phyloP scores from a whole-genome alignment of 2,797 vertebrate species.

The Ctenopoma multispine region DNA sequence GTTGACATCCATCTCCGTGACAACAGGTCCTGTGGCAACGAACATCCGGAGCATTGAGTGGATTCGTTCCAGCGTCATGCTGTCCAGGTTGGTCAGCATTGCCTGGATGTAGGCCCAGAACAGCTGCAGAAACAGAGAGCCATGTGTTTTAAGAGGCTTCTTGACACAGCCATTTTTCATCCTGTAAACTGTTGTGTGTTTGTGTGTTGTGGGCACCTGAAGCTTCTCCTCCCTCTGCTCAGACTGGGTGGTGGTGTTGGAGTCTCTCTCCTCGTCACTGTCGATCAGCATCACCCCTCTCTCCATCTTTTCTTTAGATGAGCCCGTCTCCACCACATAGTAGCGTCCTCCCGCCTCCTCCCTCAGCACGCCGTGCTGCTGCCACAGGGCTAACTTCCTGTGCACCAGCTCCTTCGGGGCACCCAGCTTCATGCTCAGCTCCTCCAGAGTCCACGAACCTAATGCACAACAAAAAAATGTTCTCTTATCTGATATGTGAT shows the following conservation, averaged over 20 bases:
- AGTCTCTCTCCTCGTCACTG: constrained; percentile 96
- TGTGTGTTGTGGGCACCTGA: constrained; percentile 69
- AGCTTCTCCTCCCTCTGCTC: constrained; percentile 97
- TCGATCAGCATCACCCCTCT: constrained; percentile 91
- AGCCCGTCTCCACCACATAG: constrained; percentile 91
- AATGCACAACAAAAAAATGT: not conserved
- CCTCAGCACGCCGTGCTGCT: constrained; percentile 93
- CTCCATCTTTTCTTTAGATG: constrained; percentile 89
- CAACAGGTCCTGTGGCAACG: constrained; percentile 92
- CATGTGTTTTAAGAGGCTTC: not conserved
- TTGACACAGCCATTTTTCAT: no score
- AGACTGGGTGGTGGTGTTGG: constrained; percentile 95
- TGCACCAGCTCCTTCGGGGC: constrained; percentile 90
- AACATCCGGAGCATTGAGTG: constrained; percentile 99
- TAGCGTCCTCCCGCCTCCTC: constrained; percentile 91
- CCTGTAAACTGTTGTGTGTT: no score
- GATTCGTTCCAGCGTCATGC: constrained; percentile 95
- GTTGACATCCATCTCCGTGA: constrained; percentile 94
- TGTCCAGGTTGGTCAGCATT: constrained; percentile 99
- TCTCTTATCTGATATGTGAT: not conserved
- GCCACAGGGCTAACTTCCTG: constrained; percentile 94
- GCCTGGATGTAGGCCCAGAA: constrained; percentile 99
- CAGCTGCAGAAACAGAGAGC: constrained; percentile 78
- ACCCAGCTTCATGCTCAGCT: constrained; percentile 90
- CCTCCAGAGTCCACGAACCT: constrained; percentile 92